phyloP scores from a whole-genome alignment of 1,140 invertebrate species.

The Dreissena rostriformis region DNA sequence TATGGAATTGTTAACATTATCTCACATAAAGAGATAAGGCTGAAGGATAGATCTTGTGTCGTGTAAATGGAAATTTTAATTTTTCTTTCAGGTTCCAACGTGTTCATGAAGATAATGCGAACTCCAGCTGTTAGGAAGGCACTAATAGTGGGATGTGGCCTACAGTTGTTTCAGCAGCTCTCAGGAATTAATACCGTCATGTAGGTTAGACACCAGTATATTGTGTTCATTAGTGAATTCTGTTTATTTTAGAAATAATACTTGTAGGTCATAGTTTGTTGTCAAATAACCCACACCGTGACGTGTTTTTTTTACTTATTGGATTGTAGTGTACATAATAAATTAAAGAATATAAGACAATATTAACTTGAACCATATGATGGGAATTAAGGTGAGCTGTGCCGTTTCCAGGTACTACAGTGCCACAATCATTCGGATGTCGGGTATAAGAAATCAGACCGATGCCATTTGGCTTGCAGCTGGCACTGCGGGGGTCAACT shows the following conservation, averaged over 20 bases:
- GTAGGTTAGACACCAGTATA: constrained; percentile 79
- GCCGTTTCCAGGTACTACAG: constrained; percentile 84
- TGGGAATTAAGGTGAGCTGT: neutral
- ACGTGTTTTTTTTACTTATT: too few species aligned
- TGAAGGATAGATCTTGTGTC: too few species aligned
- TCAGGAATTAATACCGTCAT: constrained; percentile 87
- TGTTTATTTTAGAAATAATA: too few species aligned
- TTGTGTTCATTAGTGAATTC: too few species aligned
- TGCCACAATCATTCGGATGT: constrained; percentile 85
- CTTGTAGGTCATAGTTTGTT: too few species aligned
- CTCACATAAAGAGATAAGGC: too few species aligned
- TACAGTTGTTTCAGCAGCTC: constrained; percentile 85
- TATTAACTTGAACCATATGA: too few species aligned
- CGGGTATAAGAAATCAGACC: constrained; percentile 83
- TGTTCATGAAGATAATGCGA: constrained; percentile 78
- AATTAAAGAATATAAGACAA: too few species aligned
- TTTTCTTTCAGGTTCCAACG: constrained; percentile 44
- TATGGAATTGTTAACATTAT: too few species aligned
- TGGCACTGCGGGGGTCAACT: constrained; percentile 83
- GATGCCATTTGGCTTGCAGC: constrained; percentile 85
- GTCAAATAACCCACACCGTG: too few species aligned
- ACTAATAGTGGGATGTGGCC: constrained; percentile 84
- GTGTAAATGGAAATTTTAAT: neutral
- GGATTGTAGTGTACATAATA: too few species aligned
- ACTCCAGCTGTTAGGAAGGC: constrained; percentile 83